Base-by-base conservation (phyloP, 2,888 invertebrate genomes). In the Caenorhabditis becei region DNA sequence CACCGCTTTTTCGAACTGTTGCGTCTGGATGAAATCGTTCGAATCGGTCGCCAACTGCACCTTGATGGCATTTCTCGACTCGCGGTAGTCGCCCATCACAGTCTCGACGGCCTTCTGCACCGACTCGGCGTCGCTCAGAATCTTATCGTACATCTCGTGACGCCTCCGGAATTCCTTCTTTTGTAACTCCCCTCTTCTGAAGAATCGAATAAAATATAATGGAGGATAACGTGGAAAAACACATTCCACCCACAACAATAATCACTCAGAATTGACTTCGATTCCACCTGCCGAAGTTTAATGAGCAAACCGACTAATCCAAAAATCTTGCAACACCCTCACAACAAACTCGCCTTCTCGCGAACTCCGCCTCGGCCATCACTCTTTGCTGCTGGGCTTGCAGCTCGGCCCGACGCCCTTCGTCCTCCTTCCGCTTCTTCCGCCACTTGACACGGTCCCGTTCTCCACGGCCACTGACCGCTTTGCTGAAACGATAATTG, bases 371-470 rank as follows among this genome's bases (percentile, higher is more conserved):
- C 66, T 74, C 74, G n/a, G 32, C 41, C 35, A 41, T 23, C n/a
- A 20, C 37, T 35, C 54, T 14, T n/a, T 65, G 37, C 37, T 41
- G 23, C 26, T 54, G 23, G 26, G 28, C 24, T 1, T 18, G 18
- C 24, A 49, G 26, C 16, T 54, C 97, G 92, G 94, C 95, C 83
- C 96, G 96, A 20, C 96, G 96, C 24, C 95, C 95, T 93, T 93
- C 93, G 92, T 96, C 96, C 95, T 97, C 97, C 92, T 93, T 96
- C 92, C 97, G 24, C 32, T 44, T 41, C 16, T 44, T 66, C 5
- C 75, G 97, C 91, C 94, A 97, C 8, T 97, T 97, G 92, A 95
- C 95, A 93, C 83, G 89, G 87, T 56, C 91, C 89, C 54, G 85
- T 91, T 24, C 89, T 87, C 70, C 71, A 85, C 91, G 11, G 90